Base-by-base conservation (phyloP, 2,797 vertebrate species). In the Hapalemur alaotrensis region DNA sequence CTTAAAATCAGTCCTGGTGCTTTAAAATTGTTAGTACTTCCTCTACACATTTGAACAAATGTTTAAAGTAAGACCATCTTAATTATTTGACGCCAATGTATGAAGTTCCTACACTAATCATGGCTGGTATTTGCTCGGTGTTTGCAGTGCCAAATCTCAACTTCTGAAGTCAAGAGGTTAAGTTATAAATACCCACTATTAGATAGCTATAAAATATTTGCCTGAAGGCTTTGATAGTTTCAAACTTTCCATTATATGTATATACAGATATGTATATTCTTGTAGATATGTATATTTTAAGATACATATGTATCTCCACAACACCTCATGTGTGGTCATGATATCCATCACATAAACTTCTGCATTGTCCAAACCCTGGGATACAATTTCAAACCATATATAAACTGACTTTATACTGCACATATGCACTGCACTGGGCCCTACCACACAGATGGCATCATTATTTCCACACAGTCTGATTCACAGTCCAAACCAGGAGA, bases 251-350 rank as follows among this genome's bases (percentile, higher is more conserved):
- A 89, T 89, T 86, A 92, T 95, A 92, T 20, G 54, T 73, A 89
- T 96, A 94, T 84, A 96, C 82, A 95, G 96, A 91, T 95, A 97
- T 92, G 93, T 96, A 82, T 93, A 97, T 96, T 83, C 97, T 97
- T 95, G n/a, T 59, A 96, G 93, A 84, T 95, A 96, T 94, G 97
- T 98, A 82, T 98, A 97, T 93, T 94, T 98, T 97, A 97, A 96
- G 93, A 96, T 97, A 96, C 94, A 92, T 91, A 92, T 95, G 91
- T 93, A 93, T 89, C 93, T 97, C 96, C 95, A 96, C 96, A 96
- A 96, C 90, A 96, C 89, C 97, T 97, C 97, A 97, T 97, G 97
- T 97, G 97, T 97, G 97, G 97, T 95, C 98, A 98, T 80, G 94
- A 92, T 96, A 97, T 92, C 95, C 96, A 97, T 97, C 97, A 97